Evolutionary conservation across 2,113 vertebrate genomes (phyloP).

Genomic region (Machaerirhynchus nigripectus): DNA sequence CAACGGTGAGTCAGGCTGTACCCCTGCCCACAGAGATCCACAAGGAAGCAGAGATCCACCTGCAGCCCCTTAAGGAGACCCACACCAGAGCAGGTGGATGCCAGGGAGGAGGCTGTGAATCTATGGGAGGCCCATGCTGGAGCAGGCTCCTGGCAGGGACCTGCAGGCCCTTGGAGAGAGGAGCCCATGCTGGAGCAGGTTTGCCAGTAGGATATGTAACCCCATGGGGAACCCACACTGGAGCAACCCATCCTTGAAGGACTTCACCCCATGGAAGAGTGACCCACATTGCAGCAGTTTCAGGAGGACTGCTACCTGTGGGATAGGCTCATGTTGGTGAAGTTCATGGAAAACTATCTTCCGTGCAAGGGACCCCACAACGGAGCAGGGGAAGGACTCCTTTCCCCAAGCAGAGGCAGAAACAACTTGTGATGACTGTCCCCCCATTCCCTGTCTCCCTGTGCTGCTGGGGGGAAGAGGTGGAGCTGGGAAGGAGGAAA

Average conservation of each 20-base stretch:
- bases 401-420: neutral
- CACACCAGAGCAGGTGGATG: too few relatives aligned
- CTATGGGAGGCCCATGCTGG: neutral
- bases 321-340: neutral
- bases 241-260: neutral
- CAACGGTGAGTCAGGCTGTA: neutral
- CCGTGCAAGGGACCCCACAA: neutral
- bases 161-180: neutral
- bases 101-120: neutral
- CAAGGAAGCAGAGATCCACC: neutral
- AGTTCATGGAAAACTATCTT: neutral
- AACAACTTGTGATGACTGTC: neutral
- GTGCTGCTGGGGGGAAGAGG: neutral
- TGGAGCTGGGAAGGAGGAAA: neutral
- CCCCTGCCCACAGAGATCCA: rapidly evolving
- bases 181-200: neutral
- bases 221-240: neutral
- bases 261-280: neutral
- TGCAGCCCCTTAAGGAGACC: neutral
- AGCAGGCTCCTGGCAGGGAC: neutral
- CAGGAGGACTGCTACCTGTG: neutral
- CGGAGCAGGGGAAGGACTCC: neutral
- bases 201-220: neutral
- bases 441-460: neutral
- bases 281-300: neutral